Conservation (phyloP, 2,888 invertebrate genomes). For the Epirrhoe alternata region DNA sequence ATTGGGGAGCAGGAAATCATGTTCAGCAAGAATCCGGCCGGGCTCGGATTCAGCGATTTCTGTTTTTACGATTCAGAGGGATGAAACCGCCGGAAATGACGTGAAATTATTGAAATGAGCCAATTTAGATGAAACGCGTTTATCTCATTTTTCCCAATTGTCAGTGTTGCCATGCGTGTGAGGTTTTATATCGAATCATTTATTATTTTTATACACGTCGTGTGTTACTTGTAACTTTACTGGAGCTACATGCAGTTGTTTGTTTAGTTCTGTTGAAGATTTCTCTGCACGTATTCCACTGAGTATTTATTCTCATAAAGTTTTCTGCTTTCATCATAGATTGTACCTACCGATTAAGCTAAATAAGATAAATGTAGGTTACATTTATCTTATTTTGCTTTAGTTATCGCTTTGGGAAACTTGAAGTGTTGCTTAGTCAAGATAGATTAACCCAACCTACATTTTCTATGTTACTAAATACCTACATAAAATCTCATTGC, state of each 20-base stretch:
- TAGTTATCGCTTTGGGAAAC: conserved; percentile 11
- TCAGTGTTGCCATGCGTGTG: conserved; percentile 26
- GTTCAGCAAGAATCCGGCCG: conserved; percentile 39
- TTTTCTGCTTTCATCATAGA: conserved; percentile 16
- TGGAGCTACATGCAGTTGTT: conserved; percentile 22
- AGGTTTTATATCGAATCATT: conserved; percentile 1
- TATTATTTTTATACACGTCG: conserved; percentile 1
- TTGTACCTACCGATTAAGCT: not conserved
- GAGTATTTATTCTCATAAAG: conserved; percentile 22
- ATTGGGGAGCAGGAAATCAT: conserved; percentile 37
- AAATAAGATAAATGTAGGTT: not conserved
- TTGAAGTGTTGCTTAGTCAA: conserved; percentile 34
- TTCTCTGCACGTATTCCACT: conserved; percentile 24
- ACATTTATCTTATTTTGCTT: conserved; percentile 18
- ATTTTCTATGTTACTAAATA: not conserved
- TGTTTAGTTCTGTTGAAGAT: conserved; percentile 19
- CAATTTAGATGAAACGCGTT: conserved; percentile 42
- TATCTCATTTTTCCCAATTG: conserved; percentile 41
- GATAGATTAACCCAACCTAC: conserved; percentile 42
- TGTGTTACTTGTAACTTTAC: conserved; percentile 18
- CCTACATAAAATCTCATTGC: too few species aligned
- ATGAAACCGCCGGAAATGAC: conserved; percentile 40
- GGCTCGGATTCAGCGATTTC: conserved; percentile 36
- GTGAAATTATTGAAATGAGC: conserved; percentile 47
- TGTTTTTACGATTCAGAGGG: conserved; percentile 41